Conservation (phyloP, 2,888 invertebrate species). For the Sphaerophoria rueppellii region DNA sequence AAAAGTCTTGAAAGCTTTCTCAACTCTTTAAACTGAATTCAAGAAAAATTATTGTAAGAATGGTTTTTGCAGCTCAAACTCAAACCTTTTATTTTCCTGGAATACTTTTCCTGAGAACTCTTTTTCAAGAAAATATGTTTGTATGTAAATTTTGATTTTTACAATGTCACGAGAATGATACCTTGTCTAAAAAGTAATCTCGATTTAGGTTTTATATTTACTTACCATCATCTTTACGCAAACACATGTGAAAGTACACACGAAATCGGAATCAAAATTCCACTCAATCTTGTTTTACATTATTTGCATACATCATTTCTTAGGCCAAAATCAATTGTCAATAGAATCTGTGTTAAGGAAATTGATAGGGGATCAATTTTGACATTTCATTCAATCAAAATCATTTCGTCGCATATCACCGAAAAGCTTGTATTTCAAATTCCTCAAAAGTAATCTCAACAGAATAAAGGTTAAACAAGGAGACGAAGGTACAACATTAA, state of each 20-base stretch:
- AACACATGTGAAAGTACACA: not conserved
- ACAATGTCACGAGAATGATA: no score
- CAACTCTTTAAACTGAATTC: no score
- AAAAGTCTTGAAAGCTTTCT: no score
- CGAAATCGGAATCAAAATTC: not conserved
- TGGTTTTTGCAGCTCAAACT: no score
- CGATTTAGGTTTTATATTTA: no score
- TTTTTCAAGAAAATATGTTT: no score
- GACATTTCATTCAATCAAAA: not conserved
- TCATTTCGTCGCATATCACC: not conserved
- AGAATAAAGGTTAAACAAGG: not conserved
- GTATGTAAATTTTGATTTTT: no score
- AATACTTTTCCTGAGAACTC: no score
- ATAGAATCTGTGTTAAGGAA: not conserved
- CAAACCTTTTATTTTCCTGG: no score
- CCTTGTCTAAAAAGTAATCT: no score
- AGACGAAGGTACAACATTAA: not conserved
- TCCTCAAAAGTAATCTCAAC: not conserved
- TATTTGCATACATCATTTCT: not conserved
- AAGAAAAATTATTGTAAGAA: no score
- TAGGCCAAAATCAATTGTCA: constrained; percentile 11
- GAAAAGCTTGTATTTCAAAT: constrained; percentile 2
- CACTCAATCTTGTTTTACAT: not conserved
- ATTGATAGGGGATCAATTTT: not conserved
- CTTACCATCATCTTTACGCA: not conserved